Base-by-base conservation (phyloP, 1,140 invertebrate species). In the Oedothorax gibbosus region DNA sequence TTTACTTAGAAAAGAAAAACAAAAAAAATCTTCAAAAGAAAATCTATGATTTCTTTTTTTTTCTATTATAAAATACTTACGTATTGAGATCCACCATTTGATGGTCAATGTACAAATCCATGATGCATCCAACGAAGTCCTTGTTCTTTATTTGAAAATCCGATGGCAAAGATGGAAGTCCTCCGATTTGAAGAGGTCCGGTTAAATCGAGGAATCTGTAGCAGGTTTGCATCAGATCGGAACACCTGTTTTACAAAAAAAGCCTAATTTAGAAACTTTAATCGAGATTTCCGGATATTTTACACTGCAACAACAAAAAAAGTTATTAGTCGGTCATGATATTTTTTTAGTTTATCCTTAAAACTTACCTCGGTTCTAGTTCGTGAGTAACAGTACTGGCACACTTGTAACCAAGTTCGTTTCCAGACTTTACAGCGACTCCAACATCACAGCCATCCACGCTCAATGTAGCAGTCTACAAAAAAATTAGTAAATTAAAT, bases 121-220 rank as follows among this genome's bases (percentile, higher is more conserved):
- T 94, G 85, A 99, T 96, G 90, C 98, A 99, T 0, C 98, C 98
- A 0, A 95, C 91, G 88, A 95, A 99, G 88, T 98, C 94, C 65
- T 94, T 94, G 88, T 95, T 96, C 68, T 93, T 92, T 1, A 97
- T 90, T 88, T 96, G 96, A 88, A 96, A 97, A 35, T 89, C 88
- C 15, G 90, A 90, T 0, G 95, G 95, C 14, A 96, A 93, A 7
- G 94, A 91, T 0, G 98, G 97, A 6, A 99, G 90, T 0, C 98
- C 98, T 4, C 98, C 98, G n/a, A 99, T 90, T 90, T 99, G 97
- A 10, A 99, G 89, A 0, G 98, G 98, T 2, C 98, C 97, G 0
- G 97, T 99, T 7, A 99, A 90, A 90, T 99, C 98, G 20, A 99
- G 90, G 88, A 99, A 98, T 65, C 98, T 93, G 89, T 98, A 96